Evolutionary conservation across 2,888 invertebrate genomes (phyloP).

Genomic region (Altica lythri): DNA sequence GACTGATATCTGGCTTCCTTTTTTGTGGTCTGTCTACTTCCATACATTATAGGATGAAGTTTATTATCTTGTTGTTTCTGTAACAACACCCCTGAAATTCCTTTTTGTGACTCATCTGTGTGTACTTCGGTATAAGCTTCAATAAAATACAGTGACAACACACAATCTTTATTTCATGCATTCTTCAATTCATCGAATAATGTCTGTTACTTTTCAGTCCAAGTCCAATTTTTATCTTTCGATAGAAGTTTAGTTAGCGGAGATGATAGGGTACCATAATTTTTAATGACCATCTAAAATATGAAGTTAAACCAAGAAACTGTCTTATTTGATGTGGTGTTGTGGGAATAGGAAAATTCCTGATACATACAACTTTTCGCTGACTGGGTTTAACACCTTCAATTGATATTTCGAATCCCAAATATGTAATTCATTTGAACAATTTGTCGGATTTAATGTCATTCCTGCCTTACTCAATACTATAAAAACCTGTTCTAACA

Average conservation of each 20-base stretch:
- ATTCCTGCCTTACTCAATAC: no score
- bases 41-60: not conserved
- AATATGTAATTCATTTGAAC: no score
- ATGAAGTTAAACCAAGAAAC: slow-evolving; percentile 1
- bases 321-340: slow-evolving; percentile 27
- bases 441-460: no score
- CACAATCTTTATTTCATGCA: not conserved
- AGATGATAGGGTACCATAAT: not conserved
- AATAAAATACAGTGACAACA: not conserved
- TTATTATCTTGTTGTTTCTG: not conserved
- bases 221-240: not conserved
- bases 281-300: not conserved
- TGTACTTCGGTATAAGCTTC: not conserved
- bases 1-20: slow-evolving; percentile 3
- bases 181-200: not conserved
- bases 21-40: slow-evolving; percentile 1
- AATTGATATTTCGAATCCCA: not conserved
- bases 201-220: not conserved
- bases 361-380: slow-evolving; percentile 22
- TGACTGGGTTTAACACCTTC: not conserved
- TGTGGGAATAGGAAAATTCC: slow-evolving; percentile 17
- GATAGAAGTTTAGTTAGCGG: not conserved
- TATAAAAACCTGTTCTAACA: no score
- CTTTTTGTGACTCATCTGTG: not conserved
- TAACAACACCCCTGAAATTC: not conserved